These are phyloP conservation scores for Actinemys pallida DNA, from an alignment of 2,113 vertebrate species.

Conservation along the genomic window DNA sequence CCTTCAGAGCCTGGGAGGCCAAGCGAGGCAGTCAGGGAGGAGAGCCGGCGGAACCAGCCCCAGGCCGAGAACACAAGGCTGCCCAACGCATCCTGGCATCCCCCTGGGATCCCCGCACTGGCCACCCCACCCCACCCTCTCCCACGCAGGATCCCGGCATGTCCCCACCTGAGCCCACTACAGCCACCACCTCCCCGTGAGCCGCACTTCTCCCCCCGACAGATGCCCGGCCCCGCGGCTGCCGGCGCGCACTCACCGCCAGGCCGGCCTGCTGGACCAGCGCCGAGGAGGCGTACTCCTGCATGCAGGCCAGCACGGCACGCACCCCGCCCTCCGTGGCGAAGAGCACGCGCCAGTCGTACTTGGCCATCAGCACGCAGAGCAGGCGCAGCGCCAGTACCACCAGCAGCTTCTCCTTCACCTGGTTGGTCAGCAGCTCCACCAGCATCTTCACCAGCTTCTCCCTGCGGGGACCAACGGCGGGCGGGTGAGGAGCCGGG, in stretches of 20 bases:
- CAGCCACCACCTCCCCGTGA: background rate
- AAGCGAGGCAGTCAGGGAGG: background rate
- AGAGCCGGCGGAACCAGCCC: rapidly evolving
- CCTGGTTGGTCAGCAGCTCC: constrained; percentile 85
- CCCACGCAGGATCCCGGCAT: background rate
- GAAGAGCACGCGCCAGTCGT: constrained; percentile 89
- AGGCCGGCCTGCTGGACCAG: constrained; percentile 91
- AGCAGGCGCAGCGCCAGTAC: constrained; percentile 83
- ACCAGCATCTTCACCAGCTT: constrained; percentile 89
- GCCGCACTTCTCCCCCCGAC: background rate
- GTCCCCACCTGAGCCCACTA: background rate
- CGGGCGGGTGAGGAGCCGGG: background rate
- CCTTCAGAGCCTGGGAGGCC: constrained; percentile 87
- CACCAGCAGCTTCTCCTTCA: constrained; percentile 81
- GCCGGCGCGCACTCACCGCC: constrained; percentile 81
- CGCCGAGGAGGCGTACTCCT: constrained; percentile 79
- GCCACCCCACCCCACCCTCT: background rate
- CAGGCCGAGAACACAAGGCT: rapidly evolving
- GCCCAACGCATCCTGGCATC: rapidly evolving
- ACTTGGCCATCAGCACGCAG: constrained; percentile 85
- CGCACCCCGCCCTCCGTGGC: constrained; percentile 93
- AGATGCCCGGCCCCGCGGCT: background rate
- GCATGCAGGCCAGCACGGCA: constrained; percentile 90
- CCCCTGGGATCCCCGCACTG: no score
- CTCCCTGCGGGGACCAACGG: constrained; percentile 78